A percentile compares a stretch with the other conserved stretches of the same genome.
These are phyloP conservation scores for Serranus cabrilla DNA, from an alignment of 2,797 vertebrate species.

Conservation along the genomic window DNA sequence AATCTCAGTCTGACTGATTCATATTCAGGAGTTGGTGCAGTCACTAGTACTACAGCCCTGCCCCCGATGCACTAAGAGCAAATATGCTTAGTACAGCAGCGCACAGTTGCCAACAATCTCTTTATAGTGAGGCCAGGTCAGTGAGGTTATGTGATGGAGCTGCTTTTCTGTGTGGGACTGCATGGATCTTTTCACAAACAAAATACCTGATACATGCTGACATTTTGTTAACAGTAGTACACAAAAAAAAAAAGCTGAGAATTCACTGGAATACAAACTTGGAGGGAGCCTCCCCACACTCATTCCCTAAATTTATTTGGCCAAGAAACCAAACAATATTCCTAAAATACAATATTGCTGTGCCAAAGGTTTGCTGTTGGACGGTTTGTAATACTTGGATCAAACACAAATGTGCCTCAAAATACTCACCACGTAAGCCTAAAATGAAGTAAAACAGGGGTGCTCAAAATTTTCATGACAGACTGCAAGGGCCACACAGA, in stretches of 20 bases:
- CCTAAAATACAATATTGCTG: not conserved
- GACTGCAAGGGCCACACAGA: no score
- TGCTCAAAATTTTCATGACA: no score
- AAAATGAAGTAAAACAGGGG: not conserved
- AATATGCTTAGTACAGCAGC: constrained; percentile 24
- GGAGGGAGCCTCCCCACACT: not conserved
- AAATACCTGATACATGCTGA: constrained; percentile 23
- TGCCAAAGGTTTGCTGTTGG: not conserved
- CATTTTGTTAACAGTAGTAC: not conserved
- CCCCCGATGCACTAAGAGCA: constrained; percentile 20
- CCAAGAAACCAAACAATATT: not conserved
- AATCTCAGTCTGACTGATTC: constrained; percentile 10
- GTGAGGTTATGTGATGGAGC: constrained; percentile 10
- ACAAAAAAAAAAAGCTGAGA: not conserved
- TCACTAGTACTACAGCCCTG: not conserved
- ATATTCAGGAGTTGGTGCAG: constrained; percentile 3
- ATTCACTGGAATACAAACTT: not conserved
- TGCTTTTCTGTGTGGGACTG: constrained; percentile 7
- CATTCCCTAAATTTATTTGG: not conserved
- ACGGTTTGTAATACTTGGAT: not conserved
- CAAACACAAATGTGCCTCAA: not conserved
- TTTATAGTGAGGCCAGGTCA: constrained; percentile 26
- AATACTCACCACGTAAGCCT: not conserved
- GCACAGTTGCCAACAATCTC: constrained; percentile 25
- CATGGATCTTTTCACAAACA: constrained; percentile 18